Percentiles rank a stretch among this genome's conserved stretches.
Conservation (phyloP, 2,113 vertebrate genomes). For the Caracal caracal region DNA sequence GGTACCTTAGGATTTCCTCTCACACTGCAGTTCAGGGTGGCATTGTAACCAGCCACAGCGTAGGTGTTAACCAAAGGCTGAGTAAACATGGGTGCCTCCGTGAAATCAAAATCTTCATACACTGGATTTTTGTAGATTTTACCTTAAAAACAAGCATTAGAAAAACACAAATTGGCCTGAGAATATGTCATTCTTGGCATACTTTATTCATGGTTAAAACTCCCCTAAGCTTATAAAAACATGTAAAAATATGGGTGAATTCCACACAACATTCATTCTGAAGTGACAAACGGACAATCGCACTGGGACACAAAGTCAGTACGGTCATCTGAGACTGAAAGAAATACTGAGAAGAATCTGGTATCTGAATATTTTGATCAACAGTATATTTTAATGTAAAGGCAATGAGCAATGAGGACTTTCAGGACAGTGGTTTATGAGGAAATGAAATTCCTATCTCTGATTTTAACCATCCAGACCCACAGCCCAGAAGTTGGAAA, state of each 20-base stretch:
- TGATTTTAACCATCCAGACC: background rate
- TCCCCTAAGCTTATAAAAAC: background rate
- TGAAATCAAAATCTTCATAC: slow-evolving; percentile 93
- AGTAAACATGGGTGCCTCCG: slow-evolving; percentile 93
- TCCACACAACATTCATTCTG: background rate
- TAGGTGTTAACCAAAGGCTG: slow-evolving; percentile 95
- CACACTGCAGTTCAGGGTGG: slow-evolving; percentile 97
- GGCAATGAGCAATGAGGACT: background rate
- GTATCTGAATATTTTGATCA: background rate
- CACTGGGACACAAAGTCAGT: background rate
- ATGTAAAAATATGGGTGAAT: background rate
- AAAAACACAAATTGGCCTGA: background rate
- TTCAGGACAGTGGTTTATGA: background rate
- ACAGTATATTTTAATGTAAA: background rate
- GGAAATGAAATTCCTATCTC: background rate
- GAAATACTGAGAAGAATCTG: background rate
- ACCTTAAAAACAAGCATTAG: slow-evolving; percentile 79
- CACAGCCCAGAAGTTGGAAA: background rate
- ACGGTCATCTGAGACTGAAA: background rate
- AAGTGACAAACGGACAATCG: background rate
- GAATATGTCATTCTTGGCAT: background rate
- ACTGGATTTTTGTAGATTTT: slow-evolving; percentile 94
- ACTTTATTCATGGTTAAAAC: background rate
- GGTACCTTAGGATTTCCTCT: slow-evolving; percentile 97
- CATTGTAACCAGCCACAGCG: slow-evolving; percentile 95